These are phyloP conservation scores for Rhodinocichla rosea DNA, from an alignment of 2,113 vertebrate genomes.

Conservation along the genomic window DNA sequence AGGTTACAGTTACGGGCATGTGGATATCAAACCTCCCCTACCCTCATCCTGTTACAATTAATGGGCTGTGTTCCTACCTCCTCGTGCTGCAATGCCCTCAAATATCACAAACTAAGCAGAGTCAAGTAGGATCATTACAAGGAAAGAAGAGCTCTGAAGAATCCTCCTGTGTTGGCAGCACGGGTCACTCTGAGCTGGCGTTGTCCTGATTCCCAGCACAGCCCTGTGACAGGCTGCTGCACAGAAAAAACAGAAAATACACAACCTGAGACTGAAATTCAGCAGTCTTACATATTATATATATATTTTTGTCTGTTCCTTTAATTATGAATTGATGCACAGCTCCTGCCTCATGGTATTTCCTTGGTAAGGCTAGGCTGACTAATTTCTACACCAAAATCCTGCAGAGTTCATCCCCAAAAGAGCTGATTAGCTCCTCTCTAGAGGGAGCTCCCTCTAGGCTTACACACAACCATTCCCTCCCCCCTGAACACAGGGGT, in stretches of 20 bases:
- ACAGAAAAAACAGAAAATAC: not conserved
- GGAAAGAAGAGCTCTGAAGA: slow-evolving; percentile 7
- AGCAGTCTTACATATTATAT: not conserved
- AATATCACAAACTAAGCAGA: slow-evolving; percentile 29
- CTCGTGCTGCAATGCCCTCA: not conserved
- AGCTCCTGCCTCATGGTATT: not conserved
- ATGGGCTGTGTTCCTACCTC: not conserved
- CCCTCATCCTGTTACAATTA: slow-evolving; percentile 16
- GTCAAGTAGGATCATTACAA: not conserved
- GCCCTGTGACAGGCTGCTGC: not conserved
- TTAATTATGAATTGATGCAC: not conserved
- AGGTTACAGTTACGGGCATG: slow-evolving; percentile 5
- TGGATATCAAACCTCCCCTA: not conserved
- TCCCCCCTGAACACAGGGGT: not conserved
- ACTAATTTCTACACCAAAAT: not conserved
- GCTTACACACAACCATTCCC: not conserved
- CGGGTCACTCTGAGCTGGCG: fast-evolving
- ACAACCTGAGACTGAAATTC: not conserved
- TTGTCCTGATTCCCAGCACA: not conserved
- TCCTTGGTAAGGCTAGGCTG: not conserved
- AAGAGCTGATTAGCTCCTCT: not conserved
- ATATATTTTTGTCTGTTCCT: not conserved
- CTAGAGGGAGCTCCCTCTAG: not conserved
- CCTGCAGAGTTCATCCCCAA: fast-evolving
- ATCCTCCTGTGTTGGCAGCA: not conserved